phyloP scores from a whole-genome alignment of 2,113 vertebrate species.

The Tetraodon nigroviridis region DNA sequence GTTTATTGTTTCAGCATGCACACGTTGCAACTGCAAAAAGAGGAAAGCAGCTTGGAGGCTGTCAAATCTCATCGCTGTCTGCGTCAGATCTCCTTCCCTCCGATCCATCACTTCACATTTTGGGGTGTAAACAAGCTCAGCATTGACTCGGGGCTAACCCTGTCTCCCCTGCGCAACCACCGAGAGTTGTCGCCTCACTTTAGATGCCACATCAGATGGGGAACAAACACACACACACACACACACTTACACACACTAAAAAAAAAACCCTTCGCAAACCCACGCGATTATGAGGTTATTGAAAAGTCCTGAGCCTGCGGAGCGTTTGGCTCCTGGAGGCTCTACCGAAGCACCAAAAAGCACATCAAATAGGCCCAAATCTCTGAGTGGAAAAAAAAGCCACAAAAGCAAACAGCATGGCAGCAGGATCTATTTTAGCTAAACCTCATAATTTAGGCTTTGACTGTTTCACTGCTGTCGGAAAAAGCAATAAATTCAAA shows the following conservation, averaged over 20 bases:
- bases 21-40: slow-evolving; percentile 31
- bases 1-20: slow-evolving; percentile 11
- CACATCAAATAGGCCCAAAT: slow-evolving; percentile 46
- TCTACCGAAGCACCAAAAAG: slow-evolving; percentile 37
- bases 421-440: slow-evolving; percentile 4
- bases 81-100: slow-evolving; percentile 34
- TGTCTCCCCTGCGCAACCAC: slow-evolving; percentile 27
- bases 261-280: slow-evolving; percentile 24
- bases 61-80: slow-evolving; percentile 40
- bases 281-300: slow-evolving; percentile 29
- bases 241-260: slow-evolving; percentile 26
- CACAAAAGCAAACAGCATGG: slow-evolving; percentile 9
- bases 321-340: slow-evolving; percentile 45
- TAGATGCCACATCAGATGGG: slow-evolving; percentile 49
- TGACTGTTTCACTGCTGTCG: slow-evolving; percentile 22
- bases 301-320: slow-evolving; percentile 40
- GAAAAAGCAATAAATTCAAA: slow-evolving; percentile 25
- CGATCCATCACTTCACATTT: slow-evolving; percentile 36
- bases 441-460: slow-evolving; percentile 14
- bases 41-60: slow-evolving; percentile 40
- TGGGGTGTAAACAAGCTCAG: slow-evolving; percentile 46
- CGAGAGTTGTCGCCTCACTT: slow-evolving; percentile 52
- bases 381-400: slow-evolving; percentile 25
- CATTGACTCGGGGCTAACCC: slow-evolving; percentile 30
- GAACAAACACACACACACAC: slow-evolving; percentile 28